phyloP scores from a whole-genome alignment of 2,797 vertebrate genomes.

The Hippoglossus hippoglossus region DNA sequence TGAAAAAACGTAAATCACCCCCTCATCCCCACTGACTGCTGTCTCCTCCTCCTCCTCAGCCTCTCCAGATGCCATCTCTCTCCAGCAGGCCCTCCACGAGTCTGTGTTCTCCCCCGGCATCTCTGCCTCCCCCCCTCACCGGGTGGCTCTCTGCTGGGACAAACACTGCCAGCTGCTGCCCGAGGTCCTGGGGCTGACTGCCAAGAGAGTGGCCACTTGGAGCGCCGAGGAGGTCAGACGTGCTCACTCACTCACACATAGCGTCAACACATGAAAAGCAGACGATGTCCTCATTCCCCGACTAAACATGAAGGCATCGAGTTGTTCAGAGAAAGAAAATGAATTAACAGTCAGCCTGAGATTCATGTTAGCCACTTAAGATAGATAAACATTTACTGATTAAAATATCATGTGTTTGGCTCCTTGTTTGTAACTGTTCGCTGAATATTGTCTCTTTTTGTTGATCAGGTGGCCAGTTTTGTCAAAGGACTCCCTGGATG shows the following conservation, averaged over 20 bases:
- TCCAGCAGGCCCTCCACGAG: conserved; percentile 93
- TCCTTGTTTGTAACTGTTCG: neutral
- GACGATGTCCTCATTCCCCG: conserved; percentile 45
- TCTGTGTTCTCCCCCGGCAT: conserved; percentile 91
- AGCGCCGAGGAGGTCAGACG: conserved; percentile 89
- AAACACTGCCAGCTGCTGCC: conserved; percentile 94
- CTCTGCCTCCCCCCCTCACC: conserved; percentile 83
- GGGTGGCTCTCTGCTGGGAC: conserved; percentile 90
- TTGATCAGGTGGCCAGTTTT: conserved; percentile 82
- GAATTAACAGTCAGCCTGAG: conserved; percentile 12
- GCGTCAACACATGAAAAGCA: conserved; percentile 44
- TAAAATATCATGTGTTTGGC: neutral
- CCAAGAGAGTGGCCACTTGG: conserved; percentile 92
- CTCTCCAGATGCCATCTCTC: conserved; percentile 78
- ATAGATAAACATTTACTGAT: conserved; percentile 11
- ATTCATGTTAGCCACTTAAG: neutral
- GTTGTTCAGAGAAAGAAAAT: conserved; percentile 37
- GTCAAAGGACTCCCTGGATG: conserved; percentile 86
- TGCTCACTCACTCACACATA: conserved; percentile 15
- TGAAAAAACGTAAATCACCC: neutral
- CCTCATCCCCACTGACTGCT: conserved; percentile 6
- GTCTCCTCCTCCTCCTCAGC: conserved; percentile 40
- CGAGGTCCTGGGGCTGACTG: conserved; percentile 90
- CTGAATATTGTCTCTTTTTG: conserved; percentile 15
- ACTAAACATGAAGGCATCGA: conserved; percentile 33